Base-by-base conservation (phyloP, 1,140 invertebrate genomes). In the Pogonognathellus flavescens region DNA sequence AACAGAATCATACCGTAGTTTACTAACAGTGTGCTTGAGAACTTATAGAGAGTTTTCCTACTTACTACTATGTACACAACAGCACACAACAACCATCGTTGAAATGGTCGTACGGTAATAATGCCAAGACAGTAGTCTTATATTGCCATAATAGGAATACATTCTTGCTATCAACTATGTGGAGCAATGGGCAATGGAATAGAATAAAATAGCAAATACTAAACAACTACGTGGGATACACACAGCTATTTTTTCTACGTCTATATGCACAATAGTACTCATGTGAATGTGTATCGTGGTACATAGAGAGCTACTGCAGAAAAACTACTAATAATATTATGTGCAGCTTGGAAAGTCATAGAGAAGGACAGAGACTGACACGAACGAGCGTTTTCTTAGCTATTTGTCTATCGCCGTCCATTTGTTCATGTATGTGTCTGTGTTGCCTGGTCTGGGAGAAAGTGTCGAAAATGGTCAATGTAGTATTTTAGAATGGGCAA, bases 381-480 rank as follows among this genome's bases (percentile, higher is more conserved):
- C 13, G 70, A 72, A 53, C 8, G 11, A 76, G 18, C 6, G 31
- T 76, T 31, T 31, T 50, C 31, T 41, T 41, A 3, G 31, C 31
- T 41, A 41, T 41, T 41, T 41, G 31, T 41, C 31, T 41, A 41
- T 41, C 31, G 31, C 31, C 6, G 31, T 41, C 31, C 31, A 41
- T 41, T 41, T 41, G 31, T 41, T 41, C 31, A 41, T 41, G 31
- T 41, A 41, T 41, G 31, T 41, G 31, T 41, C 41, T n/a, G 16
- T 10, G 59, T 62, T 41, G 31, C 31, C 31, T 76, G 70, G 2
- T 8, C 8, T 31, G 60, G 1, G 41, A n/a, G n/a, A 84, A 84
- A 70, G 83, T 84, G 83, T 76, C 49, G 52, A 59, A 25, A 80
- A 84, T 84, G 83, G 70, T 70, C 66, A 84, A 76, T 84, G 70